These are phyloP conservation scores for Synanthedon tipuliformis DNA, from an alignment of 2,888 invertebrate genomes.

Conservation along the genomic window DNA sequence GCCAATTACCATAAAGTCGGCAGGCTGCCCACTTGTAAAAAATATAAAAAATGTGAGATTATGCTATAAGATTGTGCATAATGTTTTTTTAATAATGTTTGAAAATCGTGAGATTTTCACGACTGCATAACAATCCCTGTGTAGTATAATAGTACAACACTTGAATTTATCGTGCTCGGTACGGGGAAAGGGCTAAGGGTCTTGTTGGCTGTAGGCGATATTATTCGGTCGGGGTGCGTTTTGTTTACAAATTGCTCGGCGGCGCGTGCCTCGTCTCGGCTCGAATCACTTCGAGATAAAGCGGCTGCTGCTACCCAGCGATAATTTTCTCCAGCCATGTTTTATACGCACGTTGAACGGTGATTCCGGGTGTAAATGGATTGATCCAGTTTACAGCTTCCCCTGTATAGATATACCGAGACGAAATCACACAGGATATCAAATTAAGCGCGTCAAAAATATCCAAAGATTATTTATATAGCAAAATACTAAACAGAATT, in stretches of 20 bases:
- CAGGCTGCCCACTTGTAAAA: too few species aligned
- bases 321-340: constrained; percentile 52
- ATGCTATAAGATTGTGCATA: too few species aligned
- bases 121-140: constrained; percentile 36
- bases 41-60: too few species aligned
- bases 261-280: constrained; percentile 47
- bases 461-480: too few species aligned
- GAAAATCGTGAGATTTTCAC: constrained; percentile 4
- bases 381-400: constrained; percentile 39
- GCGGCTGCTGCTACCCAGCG: constrained; percentile 34
- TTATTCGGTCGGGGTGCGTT: constrained; percentile 54
- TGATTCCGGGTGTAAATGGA: constrained; percentile 40
- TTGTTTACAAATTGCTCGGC: constrained; percentile 63
- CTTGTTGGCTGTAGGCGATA: constrained; percentile 33
- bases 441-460: too few species aligned
- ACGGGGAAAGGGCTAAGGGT: constrained; percentile 35
- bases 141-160: constrained; percentile 20
- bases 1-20: too few species aligned
- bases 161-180: constrained; percentile 46
- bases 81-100: too few species aligned
- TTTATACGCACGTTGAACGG: constrained; percentile 40
- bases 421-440: constrained; percentile 3
- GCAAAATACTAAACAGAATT: too few species aligned
- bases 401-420: constrained; percentile 5
- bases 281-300: constrained; percentile 32